Evolutionary conservation across 2,113 vertebrate genomes (phyloP).

Genomic region (Gymnorhina tibicen): DNA sequence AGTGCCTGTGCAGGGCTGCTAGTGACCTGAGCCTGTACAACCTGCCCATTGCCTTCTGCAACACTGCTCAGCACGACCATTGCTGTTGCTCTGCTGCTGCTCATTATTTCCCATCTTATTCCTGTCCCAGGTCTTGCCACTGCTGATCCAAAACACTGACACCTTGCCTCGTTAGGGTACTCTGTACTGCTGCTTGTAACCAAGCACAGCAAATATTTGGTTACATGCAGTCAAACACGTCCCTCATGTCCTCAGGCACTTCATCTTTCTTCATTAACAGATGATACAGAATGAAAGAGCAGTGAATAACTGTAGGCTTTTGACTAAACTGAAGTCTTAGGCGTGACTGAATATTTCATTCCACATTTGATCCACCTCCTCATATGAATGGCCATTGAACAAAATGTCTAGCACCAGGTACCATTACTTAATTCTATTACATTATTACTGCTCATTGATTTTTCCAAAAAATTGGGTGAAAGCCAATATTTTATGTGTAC

Average conservation of each 20-base stretch:
- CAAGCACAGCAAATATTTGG: background rate
- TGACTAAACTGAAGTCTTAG: background rate
- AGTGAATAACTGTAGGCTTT: background rate
- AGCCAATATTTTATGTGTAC: background rate
- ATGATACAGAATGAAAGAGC: background rate
- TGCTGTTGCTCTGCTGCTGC: background rate
- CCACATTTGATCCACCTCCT: background rate
- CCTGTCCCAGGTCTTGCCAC: too few relatives aligned
- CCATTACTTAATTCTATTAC: background rate
- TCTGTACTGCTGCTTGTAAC: background rate
- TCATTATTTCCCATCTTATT: background rate
- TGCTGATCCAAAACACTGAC: background rate
- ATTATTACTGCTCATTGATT: background rate
- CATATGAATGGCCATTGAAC: background rate
- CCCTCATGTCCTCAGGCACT: background rate
- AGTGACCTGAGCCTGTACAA: background rate
- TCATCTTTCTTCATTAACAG: background rate
- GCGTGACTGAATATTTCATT: background rate
- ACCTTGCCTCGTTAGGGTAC: background rate
- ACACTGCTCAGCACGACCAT: background rate
- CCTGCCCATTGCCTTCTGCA: background rate
- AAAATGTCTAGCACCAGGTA: background rate
- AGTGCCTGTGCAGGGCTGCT: background rate
- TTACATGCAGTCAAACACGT: background rate
- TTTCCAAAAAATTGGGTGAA: background rate